Evolutionary conservation across 2,888 invertebrate genomes (phyloP).

Genomic region (Drosophila colorata): DNA sequence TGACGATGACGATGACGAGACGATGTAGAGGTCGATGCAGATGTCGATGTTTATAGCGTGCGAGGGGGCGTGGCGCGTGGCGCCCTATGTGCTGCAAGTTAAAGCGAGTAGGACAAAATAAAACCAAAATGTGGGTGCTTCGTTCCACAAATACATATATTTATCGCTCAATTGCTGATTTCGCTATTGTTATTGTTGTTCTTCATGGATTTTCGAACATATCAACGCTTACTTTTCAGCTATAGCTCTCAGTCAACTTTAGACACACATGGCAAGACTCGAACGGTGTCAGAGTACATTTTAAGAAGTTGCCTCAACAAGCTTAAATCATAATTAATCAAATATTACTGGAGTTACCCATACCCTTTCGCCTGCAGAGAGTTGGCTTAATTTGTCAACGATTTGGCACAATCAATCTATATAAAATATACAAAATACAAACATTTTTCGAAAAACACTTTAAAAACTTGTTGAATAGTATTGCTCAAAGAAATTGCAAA

Average conservation of each 20-base stretch:
- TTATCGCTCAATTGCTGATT: slow-evolving; percentile 60
- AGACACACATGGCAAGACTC: slow-evolving; percentile 35
- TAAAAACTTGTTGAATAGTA: not conserved
- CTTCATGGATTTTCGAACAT: slow-evolving; percentile 44
- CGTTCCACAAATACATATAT: slow-evolving; percentile 69
- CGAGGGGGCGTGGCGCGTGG: slow-evolving; percentile 48
- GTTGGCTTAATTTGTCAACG: not conserved
- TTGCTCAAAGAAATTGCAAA: not conserved
- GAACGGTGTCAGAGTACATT: slow-evolving; percentile 24
- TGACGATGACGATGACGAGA: slow-evolving; percentile 40
- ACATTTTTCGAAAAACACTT: not conserved
- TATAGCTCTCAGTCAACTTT: slow-evolving; percentile 15
- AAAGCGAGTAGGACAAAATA: slow-evolving; percentile 15
- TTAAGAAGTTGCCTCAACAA: slow-evolving; percentile 27
- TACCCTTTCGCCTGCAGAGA: slow-evolving; percentile 22
- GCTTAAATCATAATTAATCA: slow-evolving; percentile 42
- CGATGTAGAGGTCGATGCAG: too few relatives aligned
- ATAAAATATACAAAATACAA: not conserved
- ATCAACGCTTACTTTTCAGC: slow-evolving; percentile 44
- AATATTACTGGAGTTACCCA: slow-evolving; percentile 23
- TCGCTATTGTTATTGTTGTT: slow-evolving; percentile 38
- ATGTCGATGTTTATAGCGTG: slow-evolving; percentile 11
- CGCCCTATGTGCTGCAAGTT: not conserved
- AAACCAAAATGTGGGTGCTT: slow-evolving; percentile 47
- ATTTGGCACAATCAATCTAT: slow-evolving; percentile 4